Base-by-base conservation (phyloP, 2,113 vertebrate genomes). In the Oceanodroma tethys region DNA sequence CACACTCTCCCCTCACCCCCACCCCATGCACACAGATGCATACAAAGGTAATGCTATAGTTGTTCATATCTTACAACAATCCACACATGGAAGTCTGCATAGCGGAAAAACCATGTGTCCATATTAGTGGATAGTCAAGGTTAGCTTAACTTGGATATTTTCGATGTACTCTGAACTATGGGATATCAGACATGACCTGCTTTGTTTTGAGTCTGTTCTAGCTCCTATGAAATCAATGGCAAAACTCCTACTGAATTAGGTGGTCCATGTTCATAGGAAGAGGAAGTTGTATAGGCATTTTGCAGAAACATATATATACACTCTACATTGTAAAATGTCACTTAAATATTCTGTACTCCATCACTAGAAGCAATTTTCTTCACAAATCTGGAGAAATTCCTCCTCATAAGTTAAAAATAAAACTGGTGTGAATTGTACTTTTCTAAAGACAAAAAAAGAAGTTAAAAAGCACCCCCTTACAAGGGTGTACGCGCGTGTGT, bases 381-480 rank as follows among this genome's bases (percentile, higher is more conserved):
- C 76, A 88, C 73, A 94, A 93, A 94, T 86, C 60, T 73, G 68
- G 43, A 88, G 52, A 96, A 91, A 66, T 95, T 92, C 48, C 73
- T 96, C 88, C 79, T 95, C 82, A 55, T 76, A 66, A 70, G 14
- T 70, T 90, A 88, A 90, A 93, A 95, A 90, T 75, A 95, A 91
- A 81, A 50, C 73, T 79, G 52, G 34, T 91, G 42, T 88, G 80
- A 95, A 75, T 86, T 18, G 40, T 75, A 67, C 42, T 91, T 92
- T 56, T 82, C 36, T 92, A 45, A 90, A 85, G 83, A 60, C 45
- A 63, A 92, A 79, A 81, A 72, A 56, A 80, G 59, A 81, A 74
- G 48, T 53, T 72, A 56, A 90, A 95, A 85, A 80, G 6, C 36
- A 86, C 11, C 3, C 7, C 12, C 11, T 70, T 86, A 45, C 20